Evolutionary conservation across 2,113 vertebrate species (phyloP).

Genomic region (Rhynchomys soricoides): DNA sequence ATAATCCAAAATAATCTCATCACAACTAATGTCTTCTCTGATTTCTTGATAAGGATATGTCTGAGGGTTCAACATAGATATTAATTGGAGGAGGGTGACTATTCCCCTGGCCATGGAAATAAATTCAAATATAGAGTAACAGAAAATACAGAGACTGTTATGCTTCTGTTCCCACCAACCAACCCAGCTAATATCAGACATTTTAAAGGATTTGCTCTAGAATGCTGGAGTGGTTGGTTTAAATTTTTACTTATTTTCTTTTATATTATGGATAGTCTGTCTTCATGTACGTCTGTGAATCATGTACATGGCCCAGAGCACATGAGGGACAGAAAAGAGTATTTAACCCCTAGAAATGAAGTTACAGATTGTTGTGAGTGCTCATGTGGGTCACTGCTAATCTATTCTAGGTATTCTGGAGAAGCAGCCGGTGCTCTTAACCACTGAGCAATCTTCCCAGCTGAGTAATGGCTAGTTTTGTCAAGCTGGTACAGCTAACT

Average conservation of each 20-base stretch:
- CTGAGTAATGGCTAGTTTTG: not conserved
- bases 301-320: not conserved
- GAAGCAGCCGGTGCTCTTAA: not conserved
- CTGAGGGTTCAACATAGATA: not conserved
- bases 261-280: not conserved
- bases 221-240: not conserved
- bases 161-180: not conserved
- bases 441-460: not conserved
- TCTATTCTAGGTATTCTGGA: not conserved
- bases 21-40: not conserved
- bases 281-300: not conserved
- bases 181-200: not conserved
- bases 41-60: not conserved
- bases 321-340: not conserved
- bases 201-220: not conserved
- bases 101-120: not conserved
- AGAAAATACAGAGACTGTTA: not conserved
- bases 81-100: not conserved
- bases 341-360: not conserved
- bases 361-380: not conserved
- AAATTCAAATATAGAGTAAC: slow-evolving; percentile 5
- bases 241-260: not conserved
- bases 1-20: not conserved
- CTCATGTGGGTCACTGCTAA: not conserved
- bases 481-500: not conserved